phyloP scores from a whole-genome alignment of 2,113 vertebrate species.

The Chiloscyllium plagiosum region DNA sequence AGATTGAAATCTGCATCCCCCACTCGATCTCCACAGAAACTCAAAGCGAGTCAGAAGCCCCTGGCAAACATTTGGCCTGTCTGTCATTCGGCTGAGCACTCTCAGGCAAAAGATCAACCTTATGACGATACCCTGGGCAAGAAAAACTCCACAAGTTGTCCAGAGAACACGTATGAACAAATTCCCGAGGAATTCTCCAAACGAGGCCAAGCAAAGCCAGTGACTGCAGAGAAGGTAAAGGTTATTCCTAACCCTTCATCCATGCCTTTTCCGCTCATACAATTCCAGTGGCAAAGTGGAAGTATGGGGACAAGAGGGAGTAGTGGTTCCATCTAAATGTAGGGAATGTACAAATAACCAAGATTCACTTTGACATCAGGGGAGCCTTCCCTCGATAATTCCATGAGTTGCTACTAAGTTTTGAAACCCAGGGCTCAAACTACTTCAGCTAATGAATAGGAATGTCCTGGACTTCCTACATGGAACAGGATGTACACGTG shows the following conservation, averaged over 20 bases:
- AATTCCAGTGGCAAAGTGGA: too few relatives aligned
- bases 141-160: not conserved
- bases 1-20: conserved; percentile 34
- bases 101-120: not conserved
- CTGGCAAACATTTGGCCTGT: not conserved
- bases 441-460: too few relatives aligned
- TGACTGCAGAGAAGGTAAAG: conserved; percentile 46
- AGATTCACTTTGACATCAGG: too few relatives aligned
- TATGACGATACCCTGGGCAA: conserved; percentile 52
- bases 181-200: conserved; percentile 33
- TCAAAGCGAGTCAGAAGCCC: conserved; percentile 27
- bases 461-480: too few relatives aligned
- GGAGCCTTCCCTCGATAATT: too few relatives aligned
- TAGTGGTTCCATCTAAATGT: not conserved
- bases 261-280: not conserved
- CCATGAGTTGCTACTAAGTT: too few relatives aligned
- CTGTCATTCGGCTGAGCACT: not conserved
- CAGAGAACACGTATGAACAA: conserved; percentile 43
- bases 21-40: conserved; percentile 30
- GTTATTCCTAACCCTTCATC: not conserved
- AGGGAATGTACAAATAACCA: not conserved
- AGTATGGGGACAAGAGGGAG: not conserved
- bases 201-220: conserved; percentile 38
- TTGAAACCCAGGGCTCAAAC: too few relatives aligned
- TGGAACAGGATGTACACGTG: too few relatives aligned